Evolutionary conservation across 2,797 vertebrate species (phyloP), one percentile per base, ranked within the genome.

Genomic region (Sciaenops ocellatus): DNA sequence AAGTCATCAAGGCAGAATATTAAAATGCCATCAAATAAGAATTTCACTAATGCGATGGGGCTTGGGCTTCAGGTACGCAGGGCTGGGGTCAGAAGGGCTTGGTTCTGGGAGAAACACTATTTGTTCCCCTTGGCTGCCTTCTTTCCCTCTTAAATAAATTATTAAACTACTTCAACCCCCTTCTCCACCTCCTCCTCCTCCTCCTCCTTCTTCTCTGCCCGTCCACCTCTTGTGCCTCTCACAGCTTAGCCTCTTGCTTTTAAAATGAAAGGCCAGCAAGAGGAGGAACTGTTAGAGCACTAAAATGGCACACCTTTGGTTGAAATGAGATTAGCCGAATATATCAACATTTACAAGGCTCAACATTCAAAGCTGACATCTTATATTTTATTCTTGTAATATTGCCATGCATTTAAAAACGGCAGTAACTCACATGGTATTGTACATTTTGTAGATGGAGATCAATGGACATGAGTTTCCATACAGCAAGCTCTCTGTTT

Each of bases 1-100:
- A 99, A 99, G 97, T 99, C 98, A 99, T 99, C 98, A 99, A 99
- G 97, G 97, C 97, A 99, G 98, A 99, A 99, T 99, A 99, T 99
- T 99, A 99, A 99, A 99, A 99, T 97, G 97, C 97, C 97, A 99
- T 99, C 98, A 99, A 98, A 98, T 97, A 97, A 97, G 97, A 98
- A 99, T 99, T 98, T 96, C 94, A 94, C 97, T 98, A 99, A 99
- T 98, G 97, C 96, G 97, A 97, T 97, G 95, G 93, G 95, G 97
- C 97, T 96, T 94, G 94, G 95, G 96, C 96, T 96, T 95, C 97
- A 98, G 98, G 98, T 99, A 98, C 94, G 93, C 95, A 90, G 93
- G 96, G 95, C 94, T 20, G 82, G 92, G 96, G 96, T 96, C 96
- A 98, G 94, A 93, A 96, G 95, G 97, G 96, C 96, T 93, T 94